Conservation (phyloP, 1,140 invertebrate genomes). For the Aphaenogaster ashmeadi region DNA sequence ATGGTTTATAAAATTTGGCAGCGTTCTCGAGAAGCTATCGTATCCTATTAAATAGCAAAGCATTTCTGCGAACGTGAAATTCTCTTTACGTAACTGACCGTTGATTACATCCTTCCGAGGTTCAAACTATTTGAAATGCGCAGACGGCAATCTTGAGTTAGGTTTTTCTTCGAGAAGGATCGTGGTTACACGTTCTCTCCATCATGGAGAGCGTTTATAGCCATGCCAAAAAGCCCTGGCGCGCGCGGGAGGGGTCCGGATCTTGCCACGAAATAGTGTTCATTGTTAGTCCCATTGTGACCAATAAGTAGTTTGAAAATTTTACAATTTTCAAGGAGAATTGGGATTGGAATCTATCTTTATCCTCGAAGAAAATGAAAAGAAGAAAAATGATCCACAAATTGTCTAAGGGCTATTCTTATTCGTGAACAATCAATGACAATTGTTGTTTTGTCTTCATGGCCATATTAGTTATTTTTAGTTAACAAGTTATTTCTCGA, state of each 20-base stretch:
- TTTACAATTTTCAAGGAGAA: slow-evolving; percentile 76
- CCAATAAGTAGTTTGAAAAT: slow-evolving; percentile 79
- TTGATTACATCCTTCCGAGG: slow-evolving; percentile 13
- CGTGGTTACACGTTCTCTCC: slow-evolving; percentile 68
- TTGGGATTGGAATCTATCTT: slow-evolving; percentile 12
- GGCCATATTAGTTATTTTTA: neutral
- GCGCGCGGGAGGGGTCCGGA: slow-evolving; percentile 77
- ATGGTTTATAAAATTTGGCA: neutral
- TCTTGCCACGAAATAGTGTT: slow-evolving; percentile 79
- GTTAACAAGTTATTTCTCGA: neutral
- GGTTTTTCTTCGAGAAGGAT: neutral
- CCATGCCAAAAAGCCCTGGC: slow-evolving; percentile 77
- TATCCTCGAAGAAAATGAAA: slow-evolving; percentile 49
- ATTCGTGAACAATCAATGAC: neutral
- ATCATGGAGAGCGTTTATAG: slow-evolving; percentile 81
- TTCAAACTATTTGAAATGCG: neutral
- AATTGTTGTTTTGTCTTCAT: neutral
- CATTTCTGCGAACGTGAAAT: slow-evolving; percentile 25
- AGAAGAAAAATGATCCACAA: slow-evolving; percentile 59
- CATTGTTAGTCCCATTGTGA: slow-evolving; percentile 82
- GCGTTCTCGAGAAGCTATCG: neutral
- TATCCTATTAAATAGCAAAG: neutral
- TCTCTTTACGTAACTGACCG: slow-evolving; percentile 14
- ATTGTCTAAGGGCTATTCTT: neutral
- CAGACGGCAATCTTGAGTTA: neutral